phyloP scores from a whole-genome alignment of 2,797 vertebrate species.

The Danio choprae region DNA sequence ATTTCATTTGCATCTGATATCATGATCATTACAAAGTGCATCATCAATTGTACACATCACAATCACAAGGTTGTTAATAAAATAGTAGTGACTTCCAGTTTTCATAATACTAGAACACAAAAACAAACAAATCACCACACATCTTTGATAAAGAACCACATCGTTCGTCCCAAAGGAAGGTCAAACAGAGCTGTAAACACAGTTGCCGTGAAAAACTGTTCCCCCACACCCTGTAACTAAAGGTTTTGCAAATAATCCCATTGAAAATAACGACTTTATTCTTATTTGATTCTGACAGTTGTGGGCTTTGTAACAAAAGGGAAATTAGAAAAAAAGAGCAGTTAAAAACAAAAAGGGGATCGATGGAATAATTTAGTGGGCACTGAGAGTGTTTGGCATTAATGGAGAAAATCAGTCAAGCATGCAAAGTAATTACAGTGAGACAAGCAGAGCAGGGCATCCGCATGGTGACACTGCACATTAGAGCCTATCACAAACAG shows the following conservation, averaged over 20 bases:
- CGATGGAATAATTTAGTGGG: constrained; percentile 53
- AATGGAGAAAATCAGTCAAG: constrained; percentile 60
- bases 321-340: constrained; percentile 31
- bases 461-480: constrained; percentile 53
- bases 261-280: constrained; percentile 45
- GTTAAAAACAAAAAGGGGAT: constrained; percentile 52
- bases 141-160: background rate
- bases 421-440: constrained; percentile 62
- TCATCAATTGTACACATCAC: background rate
- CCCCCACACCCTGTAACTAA: constrained; percentile 10
- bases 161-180: background rate
- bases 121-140: background rate
- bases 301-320: constrained; percentile 5
- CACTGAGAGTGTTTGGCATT: constrained; percentile 46
- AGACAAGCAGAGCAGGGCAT: constrained; percentile 31
- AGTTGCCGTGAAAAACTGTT: background rate
- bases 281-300: constrained; percentile 11
- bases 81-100: background rate
- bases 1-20: background rate
- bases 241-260: constrained; percentile 23
- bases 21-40: background rate
- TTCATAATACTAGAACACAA: background rate
- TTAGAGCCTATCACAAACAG: constrained; percentile 44
- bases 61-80: background rate
- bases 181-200: constrained; percentile 10